Evolutionary conservation across 2,888 invertebrate genomes (phyloP).

Genomic region (Pammene fasciana): DNA sequence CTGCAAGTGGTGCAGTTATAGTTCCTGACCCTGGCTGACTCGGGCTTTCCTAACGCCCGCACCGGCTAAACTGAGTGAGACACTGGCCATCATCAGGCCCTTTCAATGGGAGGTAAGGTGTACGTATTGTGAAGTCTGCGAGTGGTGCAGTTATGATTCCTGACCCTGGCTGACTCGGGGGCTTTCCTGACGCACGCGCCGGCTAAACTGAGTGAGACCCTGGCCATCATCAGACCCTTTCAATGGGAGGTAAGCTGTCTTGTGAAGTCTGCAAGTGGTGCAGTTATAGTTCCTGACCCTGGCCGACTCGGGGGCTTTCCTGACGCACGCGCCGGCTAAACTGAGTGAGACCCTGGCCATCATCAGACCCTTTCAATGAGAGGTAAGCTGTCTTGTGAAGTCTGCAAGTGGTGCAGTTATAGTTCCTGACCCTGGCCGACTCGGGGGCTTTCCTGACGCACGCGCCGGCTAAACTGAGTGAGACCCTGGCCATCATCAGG

Average conservation of each 20-base stretch:
- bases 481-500: constrained; percentile 88
- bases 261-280: not conserved
- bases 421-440: constrained; percentile 81
- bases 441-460: constrained; percentile 91
- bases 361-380: no score
- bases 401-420: no score
- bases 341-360: no score
- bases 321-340: no score
- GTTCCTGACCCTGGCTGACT: constrained; percentile 83
- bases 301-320: constrained; percentile 61
- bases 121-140: no score
- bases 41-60: constrained; percentile 90
- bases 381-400: no score
- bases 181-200: constrained; percentile 91
- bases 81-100: constrained; percentile 88
- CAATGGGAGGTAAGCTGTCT: constrained; percentile 84
- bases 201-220: constrained; percentile 87
- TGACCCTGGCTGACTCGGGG: constrained; percentile 89
- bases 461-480: constrained; percentile 88
- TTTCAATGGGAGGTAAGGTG: constrained; percentile 87
- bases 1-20: no score
- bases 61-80: constrained; percentile 88
- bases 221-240: constrained; percentile 89
- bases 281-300: constrained; percentile 55
- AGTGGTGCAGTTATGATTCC: constrained; percentile 89